Evolutionary conservation across 2,113 vertebrate species (phyloP).

Genomic region (Rhipidura dahli): DNA sequence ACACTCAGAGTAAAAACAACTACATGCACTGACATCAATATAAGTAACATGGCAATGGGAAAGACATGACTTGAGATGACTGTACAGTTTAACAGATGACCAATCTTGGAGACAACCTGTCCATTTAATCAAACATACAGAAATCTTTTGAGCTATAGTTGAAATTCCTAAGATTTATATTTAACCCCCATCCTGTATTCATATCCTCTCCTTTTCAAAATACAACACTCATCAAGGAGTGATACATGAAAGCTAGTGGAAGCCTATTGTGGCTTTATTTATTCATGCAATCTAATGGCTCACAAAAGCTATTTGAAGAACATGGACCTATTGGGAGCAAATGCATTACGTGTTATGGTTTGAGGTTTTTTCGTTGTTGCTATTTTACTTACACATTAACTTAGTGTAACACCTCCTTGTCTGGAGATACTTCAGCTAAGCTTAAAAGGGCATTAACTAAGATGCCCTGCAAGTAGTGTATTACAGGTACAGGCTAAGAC

Average conservation of each 20-base stretch:
- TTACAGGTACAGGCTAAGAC: background rate
- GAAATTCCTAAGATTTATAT: background rate
- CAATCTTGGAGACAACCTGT: background rate
- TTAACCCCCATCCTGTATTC: background rate
- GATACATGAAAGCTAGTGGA: background rate
- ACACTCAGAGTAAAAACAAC: background rate
- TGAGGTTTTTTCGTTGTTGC: background rate
- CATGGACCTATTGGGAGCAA: background rate
- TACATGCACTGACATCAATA: background rate
- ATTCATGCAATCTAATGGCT: background rate
- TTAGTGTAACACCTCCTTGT: background rate
- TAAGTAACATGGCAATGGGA: background rate
- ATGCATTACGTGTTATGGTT: background rate
- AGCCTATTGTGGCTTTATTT: background rate
- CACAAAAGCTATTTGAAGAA: background rate
- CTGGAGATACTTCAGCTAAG: background rate
- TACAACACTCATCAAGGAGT: background rate
- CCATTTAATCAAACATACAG: background rate
- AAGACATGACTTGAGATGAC: background rate
- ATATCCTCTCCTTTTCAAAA: background rate
- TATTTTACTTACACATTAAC: background rate
- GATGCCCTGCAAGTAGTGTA: background rate
- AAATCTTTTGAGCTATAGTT: background rate
- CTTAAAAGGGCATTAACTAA: background rate
- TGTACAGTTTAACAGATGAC: background rate